Percentiles rank a stretch among this genome's conserved stretches.
These are phyloP conservation scores for Nemoura dubitans DNA, from an alignment of 2,888 invertebrate species.

Conservation along the genomic window DNA sequence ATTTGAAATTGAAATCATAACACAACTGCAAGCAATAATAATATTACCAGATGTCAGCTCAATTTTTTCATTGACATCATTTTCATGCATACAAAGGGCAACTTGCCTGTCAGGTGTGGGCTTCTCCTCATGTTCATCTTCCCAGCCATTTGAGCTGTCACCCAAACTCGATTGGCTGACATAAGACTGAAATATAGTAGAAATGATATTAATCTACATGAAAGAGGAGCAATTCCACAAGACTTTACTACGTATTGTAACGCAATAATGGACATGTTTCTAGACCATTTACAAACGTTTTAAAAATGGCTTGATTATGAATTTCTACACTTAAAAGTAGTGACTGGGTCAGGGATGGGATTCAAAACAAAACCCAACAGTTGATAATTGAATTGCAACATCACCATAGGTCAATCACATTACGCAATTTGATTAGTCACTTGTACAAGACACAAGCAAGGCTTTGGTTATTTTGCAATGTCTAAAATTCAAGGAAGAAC, in stretches of 20 bases:
- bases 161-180: conserved; percentile 20
- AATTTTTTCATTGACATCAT: too few species aligned
- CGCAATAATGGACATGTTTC: neutral
- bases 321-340: neutral
- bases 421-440: too few species aligned
- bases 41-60: too few species aligned
- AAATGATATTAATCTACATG: neutral
- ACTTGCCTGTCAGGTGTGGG: conserved; percentile 23
- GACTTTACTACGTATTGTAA: neutral
- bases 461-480: too few species aligned
- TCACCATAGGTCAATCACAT: too few species aligned
- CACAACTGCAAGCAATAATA: too few species aligned
- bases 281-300: neutral
- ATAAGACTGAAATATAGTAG: conserved; percentile 20
- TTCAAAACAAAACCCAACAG: too few species aligned
- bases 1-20: neutral
- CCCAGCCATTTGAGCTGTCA: conserved; percentile 35
- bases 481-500: too few species aligned
- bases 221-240: neutral
- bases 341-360: neutral
- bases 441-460: too few species aligned
- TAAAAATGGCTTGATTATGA: neutral
- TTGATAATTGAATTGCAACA: too few species aligned
- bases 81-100: neutral
- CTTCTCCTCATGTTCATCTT: conserved; percentile 10